Percentiles rank a stretch among this genome's conserved stretches.
These are phyloP conservation scores for Micromesistius poutassou DNA, from an alignment of 2,797 vertebrate genomes.

Conservation along the genomic window DNA sequence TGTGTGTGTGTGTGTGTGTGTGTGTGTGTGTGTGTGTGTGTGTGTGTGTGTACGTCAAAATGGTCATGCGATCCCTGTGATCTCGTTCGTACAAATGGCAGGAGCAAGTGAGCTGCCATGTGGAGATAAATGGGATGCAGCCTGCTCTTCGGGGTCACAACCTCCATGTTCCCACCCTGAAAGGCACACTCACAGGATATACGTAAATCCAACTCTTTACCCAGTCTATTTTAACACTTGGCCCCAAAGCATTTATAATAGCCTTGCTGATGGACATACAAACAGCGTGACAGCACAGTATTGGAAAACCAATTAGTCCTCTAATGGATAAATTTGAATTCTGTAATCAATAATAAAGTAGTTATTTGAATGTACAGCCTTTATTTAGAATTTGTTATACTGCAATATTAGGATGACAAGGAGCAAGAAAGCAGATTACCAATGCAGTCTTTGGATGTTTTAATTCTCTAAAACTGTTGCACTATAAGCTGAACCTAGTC, in stretches of 20 bases:
- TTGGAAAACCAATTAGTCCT: not conserved
- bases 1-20: not conserved
- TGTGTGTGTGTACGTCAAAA: not conserved
- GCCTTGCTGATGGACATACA: not conserved
- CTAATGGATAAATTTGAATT: not conserved
- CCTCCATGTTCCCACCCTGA: conserved; percentile 47
- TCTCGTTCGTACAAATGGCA: not conserved
- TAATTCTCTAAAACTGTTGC: conserved; percentile 6
- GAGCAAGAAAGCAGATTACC: not conserved
- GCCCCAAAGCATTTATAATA: not conserved
- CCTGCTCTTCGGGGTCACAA: conserved; percentile 43
- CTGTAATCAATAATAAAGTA: not conserved
- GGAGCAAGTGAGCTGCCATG: conserved; percentile 6
- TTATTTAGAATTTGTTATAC: conserved; percentile 55
- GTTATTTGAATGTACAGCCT: not conserved
- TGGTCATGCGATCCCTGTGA: not conserved
- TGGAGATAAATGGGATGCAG: conserved; percentile 49
- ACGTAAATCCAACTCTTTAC: conserved; percentile 42
- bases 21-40: not conserved
- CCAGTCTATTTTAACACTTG: conserved; percentile 1
- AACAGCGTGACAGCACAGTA: not conserved
- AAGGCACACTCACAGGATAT: conserved; percentile 54
- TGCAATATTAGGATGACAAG: conserved; percentile 23
- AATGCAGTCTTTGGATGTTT: not conserved
- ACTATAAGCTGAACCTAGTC: conserved; percentile 8